A percentile compares a stretch with the other conserved stretches of the same genome.
phyloP scores from a whole-genome alignment of 1,140 invertebrate species.

The Bombus haemorrhoidalis region DNA sequence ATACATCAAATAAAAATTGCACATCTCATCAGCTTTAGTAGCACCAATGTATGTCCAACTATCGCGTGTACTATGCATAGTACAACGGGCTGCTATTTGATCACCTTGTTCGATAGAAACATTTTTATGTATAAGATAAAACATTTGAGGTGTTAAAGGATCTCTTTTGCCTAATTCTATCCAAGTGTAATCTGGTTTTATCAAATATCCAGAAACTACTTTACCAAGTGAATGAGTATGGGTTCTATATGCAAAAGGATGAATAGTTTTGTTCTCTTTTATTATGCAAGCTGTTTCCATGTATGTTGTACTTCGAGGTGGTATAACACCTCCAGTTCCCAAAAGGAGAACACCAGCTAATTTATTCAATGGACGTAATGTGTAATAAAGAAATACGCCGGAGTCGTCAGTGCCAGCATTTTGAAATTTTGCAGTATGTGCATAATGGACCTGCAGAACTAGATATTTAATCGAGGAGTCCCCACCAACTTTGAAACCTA shows the following conservation, averaged over 20 bases:
- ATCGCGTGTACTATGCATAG: conserved; percentile 90
- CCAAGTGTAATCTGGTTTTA: conserved; percentile 89
- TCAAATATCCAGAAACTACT: conserved; percentile 94
- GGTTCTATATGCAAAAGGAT: conserved; percentile 97
- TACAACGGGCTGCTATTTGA: conserved; percentile 93
- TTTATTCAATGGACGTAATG: conserved; percentile 87
- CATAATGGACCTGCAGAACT: conserved; percentile 97
- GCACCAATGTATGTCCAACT: conserved; percentile 89
- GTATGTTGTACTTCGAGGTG: conserved; percentile 87
- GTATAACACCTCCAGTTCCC: conserved; percentile 91
- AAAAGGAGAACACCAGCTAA: conserved; percentile 94
- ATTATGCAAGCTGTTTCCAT: conserved; percentile 95
- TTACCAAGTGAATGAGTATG: conserved; percentile 96
- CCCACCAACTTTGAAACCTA: conserved; percentile 91
- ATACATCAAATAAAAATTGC: conserved; percentile 99
- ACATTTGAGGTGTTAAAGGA: conserved; percentile 97
- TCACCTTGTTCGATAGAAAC: conserved; percentile 88
- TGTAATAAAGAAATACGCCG: conserved; percentile 91
- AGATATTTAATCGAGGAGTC: conserved; percentile 89
- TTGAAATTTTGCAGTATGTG: conserved; percentile 88
- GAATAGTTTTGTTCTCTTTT: conserved; percentile 91
- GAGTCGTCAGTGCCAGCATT: conserved; percentile 91
- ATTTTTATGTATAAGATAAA: conserved; percentile 92
- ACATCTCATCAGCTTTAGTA: conserved; percentile 98
- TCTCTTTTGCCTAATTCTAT: conserved; percentile 94